Evolutionary conservation across 2,888 invertebrate genomes (phyloP).

Genomic region (Drosophila helvetica): DNA sequence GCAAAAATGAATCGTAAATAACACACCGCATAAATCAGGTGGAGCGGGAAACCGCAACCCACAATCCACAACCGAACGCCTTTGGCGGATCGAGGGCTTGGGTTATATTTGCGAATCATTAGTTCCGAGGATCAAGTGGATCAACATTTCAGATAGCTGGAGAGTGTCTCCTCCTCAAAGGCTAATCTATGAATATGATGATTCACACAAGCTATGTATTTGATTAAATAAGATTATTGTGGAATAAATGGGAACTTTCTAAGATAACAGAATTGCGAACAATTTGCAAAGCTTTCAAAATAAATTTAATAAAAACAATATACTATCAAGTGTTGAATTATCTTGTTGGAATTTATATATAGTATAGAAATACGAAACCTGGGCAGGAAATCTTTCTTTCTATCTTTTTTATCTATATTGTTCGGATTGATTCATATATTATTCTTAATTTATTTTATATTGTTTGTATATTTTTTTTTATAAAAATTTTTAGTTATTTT

Average conservation of each 20-base stretch:
- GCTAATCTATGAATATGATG: neutral
- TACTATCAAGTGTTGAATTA: neutral
- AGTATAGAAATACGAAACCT: no score
- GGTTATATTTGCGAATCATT: slow-evolving; percentile 14
- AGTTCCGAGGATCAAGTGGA: neutral
- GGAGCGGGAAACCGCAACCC: neutral
- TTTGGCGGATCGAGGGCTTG: neutral
- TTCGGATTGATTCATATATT: no score
- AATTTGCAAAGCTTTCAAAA: neutral
- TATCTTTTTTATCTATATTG: no score
- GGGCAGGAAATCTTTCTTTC: neutral
- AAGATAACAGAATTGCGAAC: neutral
- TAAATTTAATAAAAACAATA: neutral
- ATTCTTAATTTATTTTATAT: no score
- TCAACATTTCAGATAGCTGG: neutral
- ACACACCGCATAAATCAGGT: neutral
- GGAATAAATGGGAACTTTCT: neutral
- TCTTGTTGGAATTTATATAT: neutral
- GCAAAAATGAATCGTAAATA: slow-evolving; percentile 17
- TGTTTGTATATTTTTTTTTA: no score
- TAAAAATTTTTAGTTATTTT: no score
- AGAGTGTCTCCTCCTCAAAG: neutral
- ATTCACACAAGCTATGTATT: neutral
- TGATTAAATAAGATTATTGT: neutral
- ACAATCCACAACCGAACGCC: neutral